Evolutionary conservation across 2,113 vertebrate genomes (phyloP), one percentile per base, ranked within the genome.

Genomic region (Notarius lentiginosus): DNA sequence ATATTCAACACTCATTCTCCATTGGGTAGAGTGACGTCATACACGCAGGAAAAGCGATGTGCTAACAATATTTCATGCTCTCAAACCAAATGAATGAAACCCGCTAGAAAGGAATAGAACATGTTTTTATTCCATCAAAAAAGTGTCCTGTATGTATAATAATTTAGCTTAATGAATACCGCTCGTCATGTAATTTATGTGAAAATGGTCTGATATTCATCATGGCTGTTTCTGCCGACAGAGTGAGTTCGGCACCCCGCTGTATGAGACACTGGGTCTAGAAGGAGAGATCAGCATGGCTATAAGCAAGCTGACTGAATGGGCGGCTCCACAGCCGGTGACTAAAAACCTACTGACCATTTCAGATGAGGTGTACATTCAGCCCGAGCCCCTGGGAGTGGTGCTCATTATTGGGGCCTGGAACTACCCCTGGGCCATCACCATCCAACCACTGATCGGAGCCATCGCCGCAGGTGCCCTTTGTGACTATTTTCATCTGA

Each of bases 321-420:
- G 98, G 98, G 93, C 94, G 0, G 94, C 93, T 0, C 96, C 98
- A 0, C 92, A 95, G 58, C 88, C 92, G 0, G 96, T 95, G 88
- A 90, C 93, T 86, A 98, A 94, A 95, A 96, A 93, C 82, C 72
- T 96, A 11, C 41, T 96, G 84, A 97, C 93, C 0, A 66, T 97
- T 84, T 91, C 94, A 0, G 97, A 97, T 2, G 95, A 96, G 0
- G 91, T 95, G 27, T 99, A 96, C 91, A 92, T 97, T 91, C 86
- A 90, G 75, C 94, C 93, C 0, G 96, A 99, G 91, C 98, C 98
- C 0, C 93, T 99, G 86, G 97, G 98, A 0, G 96, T 99, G 58
- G 95, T 97, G 80, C 95, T 99, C 73, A 86, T 98, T 79, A 96
- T 99, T 0, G 97, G 98, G 14, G 95, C 98, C 58, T 99, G 98